phyloP scores from a whole-genome alignment of 2,113 vertebrate species.

The Phasianus colchicus region DNA sequence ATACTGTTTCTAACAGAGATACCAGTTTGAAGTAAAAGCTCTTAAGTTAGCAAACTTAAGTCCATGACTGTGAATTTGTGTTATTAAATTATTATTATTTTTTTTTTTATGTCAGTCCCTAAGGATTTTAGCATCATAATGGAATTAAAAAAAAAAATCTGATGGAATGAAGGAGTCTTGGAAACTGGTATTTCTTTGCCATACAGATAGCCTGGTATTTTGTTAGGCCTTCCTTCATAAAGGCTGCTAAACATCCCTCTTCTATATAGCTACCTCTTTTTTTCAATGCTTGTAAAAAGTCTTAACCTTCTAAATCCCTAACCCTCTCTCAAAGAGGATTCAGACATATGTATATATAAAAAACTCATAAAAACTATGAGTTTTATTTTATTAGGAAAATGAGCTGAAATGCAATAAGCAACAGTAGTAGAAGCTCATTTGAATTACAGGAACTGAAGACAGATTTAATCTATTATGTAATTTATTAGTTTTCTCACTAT shows the following conservation, averaged over 20 bases:
- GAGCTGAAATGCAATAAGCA: background rate
- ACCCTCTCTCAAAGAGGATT: background rate
- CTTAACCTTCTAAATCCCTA: background rate
- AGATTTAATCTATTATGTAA: background rate
- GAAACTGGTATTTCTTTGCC: background rate
- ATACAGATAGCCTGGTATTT: background rate
- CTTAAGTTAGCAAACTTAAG: background rate
- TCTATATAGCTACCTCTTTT: background rate
- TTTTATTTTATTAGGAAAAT: constrained; percentile 11
- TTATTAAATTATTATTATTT: background rate
- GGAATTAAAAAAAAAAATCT: background rate
- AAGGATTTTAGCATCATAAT: background rate
- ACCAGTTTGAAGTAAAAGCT: background rate
- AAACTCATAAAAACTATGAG: background rate
- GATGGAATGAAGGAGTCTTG: background rate
- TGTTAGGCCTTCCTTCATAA: background rate
- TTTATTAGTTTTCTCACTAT: background rate
- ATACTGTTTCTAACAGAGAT: background rate
- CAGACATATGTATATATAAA: background rate
- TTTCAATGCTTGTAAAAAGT: background rate
- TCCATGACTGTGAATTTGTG: background rate
- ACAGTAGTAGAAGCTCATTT: background rate
- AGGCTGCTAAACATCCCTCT: background rate
- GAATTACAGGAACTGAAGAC: background rate
- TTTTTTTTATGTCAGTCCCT: background rate